phyloP scores from a whole-genome alignment of 2,113 vertebrate genomes.

The Lepus timidus region DNA sequence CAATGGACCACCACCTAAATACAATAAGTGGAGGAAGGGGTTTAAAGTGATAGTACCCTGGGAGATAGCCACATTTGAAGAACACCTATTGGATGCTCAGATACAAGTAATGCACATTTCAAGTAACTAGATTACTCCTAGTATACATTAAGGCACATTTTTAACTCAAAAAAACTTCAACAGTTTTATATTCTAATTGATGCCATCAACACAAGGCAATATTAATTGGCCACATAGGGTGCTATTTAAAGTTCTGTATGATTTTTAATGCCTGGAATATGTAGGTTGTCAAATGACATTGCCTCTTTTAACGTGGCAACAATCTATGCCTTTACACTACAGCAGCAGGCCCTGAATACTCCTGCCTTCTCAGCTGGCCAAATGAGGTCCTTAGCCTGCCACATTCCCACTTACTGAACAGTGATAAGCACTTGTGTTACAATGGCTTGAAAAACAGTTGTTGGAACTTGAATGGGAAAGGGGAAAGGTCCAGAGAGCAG shows the following conservation, averaged over 20 bases:
- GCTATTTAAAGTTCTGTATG: not conserved
- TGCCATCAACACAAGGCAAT: not conserved
- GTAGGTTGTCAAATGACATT: not conserved
- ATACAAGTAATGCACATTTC: constrained; percentile 6
- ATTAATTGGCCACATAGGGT: not conserved
- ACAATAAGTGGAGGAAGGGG: not conserved
- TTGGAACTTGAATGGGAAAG: not conserved
- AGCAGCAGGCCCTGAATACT: not conserved
- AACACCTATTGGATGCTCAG: not conserved
- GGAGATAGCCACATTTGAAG: not conserved
- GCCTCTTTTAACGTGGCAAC: not conserved
- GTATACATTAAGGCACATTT: not conserved
- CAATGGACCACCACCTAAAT: not conserved
- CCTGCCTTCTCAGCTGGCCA: not conserved
- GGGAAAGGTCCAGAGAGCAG: not conserved
- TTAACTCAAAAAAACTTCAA: not conserved
- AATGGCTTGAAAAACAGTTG: not conserved
- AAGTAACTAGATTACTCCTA: not conserved
- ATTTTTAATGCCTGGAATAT: not conserved
- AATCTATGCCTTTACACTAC: not conserved
- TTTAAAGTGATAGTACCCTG: not conserved
- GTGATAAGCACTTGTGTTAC: not conserved
- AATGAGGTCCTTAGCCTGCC: not conserved
- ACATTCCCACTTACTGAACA: not conserved
- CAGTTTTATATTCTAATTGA: not conserved